Base-by-base conservation (phyloP, 2,797 vertebrate genomes). In the Pseudomugil gertrudae region DNA sequence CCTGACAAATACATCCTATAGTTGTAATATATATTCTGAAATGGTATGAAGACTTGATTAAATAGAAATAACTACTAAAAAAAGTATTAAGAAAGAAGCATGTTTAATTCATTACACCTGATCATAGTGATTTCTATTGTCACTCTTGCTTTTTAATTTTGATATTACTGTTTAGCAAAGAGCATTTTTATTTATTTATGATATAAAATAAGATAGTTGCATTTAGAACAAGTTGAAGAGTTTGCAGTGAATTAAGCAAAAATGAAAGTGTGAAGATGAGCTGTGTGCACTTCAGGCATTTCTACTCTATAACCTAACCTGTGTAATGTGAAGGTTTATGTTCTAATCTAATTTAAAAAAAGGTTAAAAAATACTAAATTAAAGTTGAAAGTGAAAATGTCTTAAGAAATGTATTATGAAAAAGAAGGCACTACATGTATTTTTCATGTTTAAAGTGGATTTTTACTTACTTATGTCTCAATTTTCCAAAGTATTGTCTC, bases 191-290 rank as follows among this genome's bases (percentile, higher is more conserved):
- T 82, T 66, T 62, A 64, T 62, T 48, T 84, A 68, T n/a, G 21
- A 0, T 26, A 71, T 33, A 51, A 68, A 74, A 80, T 60, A 76
- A 77, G 70, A 87, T 81, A 83, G 79, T 48, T 79, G 48, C 53
- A 67, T 56, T 45, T 63, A 67, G 19, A 45, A 3, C 9, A 21
- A 66, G 29, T 29, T 29, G 29, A 3, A 3, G 29, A 29, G 29
- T 69, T 26, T 63, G 29, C 51, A 72, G 68, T 55, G 33, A 74
- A 73, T 17, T 68, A 70, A 69, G 33, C 50, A 29, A 64, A 69
- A 36, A 36, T 13, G 59, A 78, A 66, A 36, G 5, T 21, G 23
- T 64, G 47, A 57, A 43, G 54, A 53, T 10, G 60, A 70, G 33
- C 14, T 62, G 51, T 3, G 9, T 50, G 73, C 7, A 47, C 43